Base-by-base conservation (phyloP, 2,113 vertebrate genomes). In the Piprites chloris region DNA sequence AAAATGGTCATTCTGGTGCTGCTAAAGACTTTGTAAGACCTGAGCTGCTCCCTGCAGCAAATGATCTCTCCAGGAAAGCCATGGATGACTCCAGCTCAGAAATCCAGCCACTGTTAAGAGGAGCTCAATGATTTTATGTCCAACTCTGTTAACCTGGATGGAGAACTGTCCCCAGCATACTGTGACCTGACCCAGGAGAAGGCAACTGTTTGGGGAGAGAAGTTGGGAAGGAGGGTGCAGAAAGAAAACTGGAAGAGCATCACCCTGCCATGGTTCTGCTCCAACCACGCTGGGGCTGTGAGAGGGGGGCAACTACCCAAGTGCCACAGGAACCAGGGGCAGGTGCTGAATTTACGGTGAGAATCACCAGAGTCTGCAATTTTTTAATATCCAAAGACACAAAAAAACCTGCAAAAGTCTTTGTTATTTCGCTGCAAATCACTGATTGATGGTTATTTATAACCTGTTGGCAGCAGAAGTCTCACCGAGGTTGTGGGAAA, bases 181-280 rank as follows among this genome's bases (percentile, higher is more conserved):
- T 14, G 20, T 27, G 67, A 80, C 49, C 62, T 12, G 55, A 73
- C 27, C 39, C 20, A 52, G 80, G 18, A 68, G 61, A 30, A 68
- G 27, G 26, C 24, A 91, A 37, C 23, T 8, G 16, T 20, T 2
- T 35, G 27, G 44, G 80, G 14, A 69, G 50, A 21, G 41, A 63
- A n/a, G 16, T 6, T 26, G 39, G 21, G n/a, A 14, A 39, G 0
- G 6, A 75, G 14, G 9, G 37, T 33, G 28, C 11, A 37, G 53
- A 46, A 32, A 63, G 59, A 17, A 71, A 86, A 68, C 0, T 6
- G 22, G 26, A 32, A 72, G 18, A 82, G 19, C 41, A 47, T 9
- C 17, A 23, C 2, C 3, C 14, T 30, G 19, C n/a, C 22, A 2
- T 2, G 28, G 11, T 33, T 42, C n/a, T 16, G 11, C 17, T 2